A percentile compares a stretch with the other conserved stretches of the same genome.
Evolutionary conservation across 2,888 invertebrate genomes (phyloP).

Genomic region (Esperia sulphurella): DNA sequence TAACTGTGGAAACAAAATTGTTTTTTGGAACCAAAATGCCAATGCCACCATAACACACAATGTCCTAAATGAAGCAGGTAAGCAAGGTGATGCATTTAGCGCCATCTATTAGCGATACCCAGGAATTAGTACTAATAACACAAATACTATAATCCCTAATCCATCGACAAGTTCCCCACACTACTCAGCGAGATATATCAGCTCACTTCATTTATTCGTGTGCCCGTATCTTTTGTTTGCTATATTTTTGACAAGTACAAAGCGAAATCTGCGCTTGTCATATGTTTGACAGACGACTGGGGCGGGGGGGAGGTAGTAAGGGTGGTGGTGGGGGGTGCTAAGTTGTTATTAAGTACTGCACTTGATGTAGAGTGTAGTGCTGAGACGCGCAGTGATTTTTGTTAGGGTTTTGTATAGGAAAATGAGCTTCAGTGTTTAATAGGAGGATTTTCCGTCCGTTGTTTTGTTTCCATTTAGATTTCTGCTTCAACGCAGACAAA

Average conservation of each 20-base stretch:
- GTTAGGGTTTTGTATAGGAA: not conserved
- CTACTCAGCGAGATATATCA: conserved; percentile 68
- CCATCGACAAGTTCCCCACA: conserved; percentile 35
- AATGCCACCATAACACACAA: too few species aligned
- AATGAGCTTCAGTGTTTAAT: too few species aligned
- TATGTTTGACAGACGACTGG: conserved; percentile 72
- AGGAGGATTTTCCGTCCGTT: too few species aligned
- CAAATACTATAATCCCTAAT: not conserved
- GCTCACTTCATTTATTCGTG: conserved; percentile 77
- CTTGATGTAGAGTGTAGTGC: conserved; percentile 48
- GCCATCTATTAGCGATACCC: too few species aligned
- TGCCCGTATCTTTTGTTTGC: conserved; percentile 76
- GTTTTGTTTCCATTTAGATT: too few species aligned
- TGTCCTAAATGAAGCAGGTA: too few species aligned
- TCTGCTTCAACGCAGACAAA: too few species aligned
- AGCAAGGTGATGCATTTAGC: too few species aligned
- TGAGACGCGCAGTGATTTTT: not conserved
- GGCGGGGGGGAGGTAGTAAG: conserved; percentile 23
- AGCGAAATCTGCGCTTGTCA: conserved; percentile 76
- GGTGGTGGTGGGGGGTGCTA: conserved; percentile 38
- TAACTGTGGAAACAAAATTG: too few species aligned
- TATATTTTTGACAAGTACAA: conserved; percentile 80
- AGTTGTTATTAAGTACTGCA: conserved; percentile 75
- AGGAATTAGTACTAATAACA: too few species aligned
- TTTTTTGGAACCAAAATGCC: too few species aligned